Percentiles rank a stretch among this genome's conserved stretches.
These are phyloP conservation scores for Drosophila murphyi DNA, from an alignment of 1,140 invertebrate species.

Conservation along the genomic window DNA sequence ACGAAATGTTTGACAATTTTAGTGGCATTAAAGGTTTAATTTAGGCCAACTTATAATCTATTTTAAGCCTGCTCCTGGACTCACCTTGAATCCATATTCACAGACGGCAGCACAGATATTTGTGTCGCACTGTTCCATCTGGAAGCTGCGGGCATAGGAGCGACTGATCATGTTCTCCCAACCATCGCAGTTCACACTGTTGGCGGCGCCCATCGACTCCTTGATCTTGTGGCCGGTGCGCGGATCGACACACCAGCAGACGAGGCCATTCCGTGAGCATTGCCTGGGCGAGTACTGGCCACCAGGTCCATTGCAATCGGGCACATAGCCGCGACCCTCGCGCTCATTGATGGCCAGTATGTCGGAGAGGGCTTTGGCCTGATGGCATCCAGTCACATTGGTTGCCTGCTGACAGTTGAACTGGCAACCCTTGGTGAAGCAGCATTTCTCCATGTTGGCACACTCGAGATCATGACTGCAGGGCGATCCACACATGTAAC, in stretches of 20 bases:
- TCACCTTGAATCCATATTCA: conserved; percentile 91
- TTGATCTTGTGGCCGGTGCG: conserved; percentile 89
- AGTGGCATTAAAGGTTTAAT: no score
- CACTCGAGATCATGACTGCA: conserved; percentile 93
- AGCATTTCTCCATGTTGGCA: conserved; percentile 92
- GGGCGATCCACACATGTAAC: conserved; percentile 86
- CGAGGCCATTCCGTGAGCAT: conserved; percentile 92
- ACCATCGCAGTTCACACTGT: conserved; percentile 88
- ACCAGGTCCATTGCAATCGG: conserved; percentile 89
- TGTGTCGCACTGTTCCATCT: conserved; percentile 85
- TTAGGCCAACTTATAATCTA: no score
- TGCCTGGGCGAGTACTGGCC: conserved; percentile 90
- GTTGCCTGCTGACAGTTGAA: conserved; percentile 88
- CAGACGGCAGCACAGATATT: conserved; percentile 91
- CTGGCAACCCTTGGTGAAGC: conserved; percentile 89
- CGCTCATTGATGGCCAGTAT: conserved; percentile 90
- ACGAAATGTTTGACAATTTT: no score
- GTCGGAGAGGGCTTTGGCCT: conserved; percentile 91
- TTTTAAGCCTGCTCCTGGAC: neutral
- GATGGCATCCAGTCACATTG: conserved; percentile 90
- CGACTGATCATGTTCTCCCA: conserved; percentile 83
- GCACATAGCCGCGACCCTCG: conserved; percentile 92
- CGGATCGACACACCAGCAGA: conserved; percentile 94
- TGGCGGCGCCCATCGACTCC: conserved; percentile 91
- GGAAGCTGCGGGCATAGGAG: conserved; percentile 85